Conservation (phyloP, 2,797 vertebrate genomes). For the Bufotes viridis region DNA sequence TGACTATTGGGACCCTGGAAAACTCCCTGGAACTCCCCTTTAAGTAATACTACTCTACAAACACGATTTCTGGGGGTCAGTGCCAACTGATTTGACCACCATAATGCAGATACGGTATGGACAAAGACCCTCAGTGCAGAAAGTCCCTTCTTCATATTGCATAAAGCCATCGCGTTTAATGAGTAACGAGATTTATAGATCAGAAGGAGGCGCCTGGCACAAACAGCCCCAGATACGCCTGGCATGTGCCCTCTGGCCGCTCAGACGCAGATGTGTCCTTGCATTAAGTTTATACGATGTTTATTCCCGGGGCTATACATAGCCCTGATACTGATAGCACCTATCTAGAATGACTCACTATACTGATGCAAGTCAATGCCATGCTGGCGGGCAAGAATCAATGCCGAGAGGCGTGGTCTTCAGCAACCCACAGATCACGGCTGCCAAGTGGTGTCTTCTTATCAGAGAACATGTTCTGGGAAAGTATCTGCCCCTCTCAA, state of each 20-base stretch:
- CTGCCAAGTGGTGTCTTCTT: conserved; percentile 64
- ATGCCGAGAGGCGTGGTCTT: conserved; percentile 51
- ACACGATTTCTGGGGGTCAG: not conserved
- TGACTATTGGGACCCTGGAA: no score
- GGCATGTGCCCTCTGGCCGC: conserved; percentile 29
- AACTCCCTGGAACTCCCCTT: not conserved
- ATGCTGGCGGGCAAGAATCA: conserved; percentile 62
- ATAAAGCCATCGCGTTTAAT: conserved; percentile 58
- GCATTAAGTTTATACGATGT: conserved; percentile 63
- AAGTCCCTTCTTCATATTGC: not conserved
- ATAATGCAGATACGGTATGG: no score
- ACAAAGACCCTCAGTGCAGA: not conserved
- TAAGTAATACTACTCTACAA: not conserved
- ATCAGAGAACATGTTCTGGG: conserved; percentile 62
- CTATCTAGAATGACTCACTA: conserved; percentile 60
- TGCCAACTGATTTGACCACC: not conserved
- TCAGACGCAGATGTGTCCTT: conserved; percentile 32
- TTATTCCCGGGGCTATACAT: conserved; percentile 63
- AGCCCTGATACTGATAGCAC: conserved; percentile 61
- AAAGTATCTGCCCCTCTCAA: conserved; percentile 49
- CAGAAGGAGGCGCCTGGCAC: conserved; percentile 41
- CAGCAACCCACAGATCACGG: conserved; percentile 36
- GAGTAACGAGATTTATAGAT: conserved; percentile 69
- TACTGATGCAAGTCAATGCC: conserved; percentile 57
- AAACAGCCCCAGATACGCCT: conserved; percentile 5